These are phyloP conservation scores for Diarsia brunnea DNA, from an alignment of 2,888 invertebrate genomes.

Conservation along the genomic window DNA sequence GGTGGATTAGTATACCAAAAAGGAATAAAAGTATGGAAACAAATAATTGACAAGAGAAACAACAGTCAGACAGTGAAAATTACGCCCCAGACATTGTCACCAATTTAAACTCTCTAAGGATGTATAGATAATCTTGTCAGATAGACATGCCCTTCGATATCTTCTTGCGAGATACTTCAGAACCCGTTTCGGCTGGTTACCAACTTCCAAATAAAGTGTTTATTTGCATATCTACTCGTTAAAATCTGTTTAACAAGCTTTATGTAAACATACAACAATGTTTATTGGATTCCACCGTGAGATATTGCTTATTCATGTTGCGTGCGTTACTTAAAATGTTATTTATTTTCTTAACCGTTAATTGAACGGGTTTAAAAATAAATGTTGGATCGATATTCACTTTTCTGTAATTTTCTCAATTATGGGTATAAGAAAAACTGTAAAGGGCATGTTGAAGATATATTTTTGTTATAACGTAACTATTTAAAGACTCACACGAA, in stretches of 20 bases:
- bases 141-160: constrained; percentile 65
- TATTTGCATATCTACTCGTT: constrained; percentile 63
- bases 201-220: constrained; percentile 62
- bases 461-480: neutral
- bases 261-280: constrained; percentile 52
- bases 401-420: constrained; percentile 37
- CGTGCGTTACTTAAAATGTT: constrained; percentile 38
- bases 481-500: neutral
- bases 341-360: constrained; percentile 54
- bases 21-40: neutral
- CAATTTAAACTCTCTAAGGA: constrained; percentile 43
- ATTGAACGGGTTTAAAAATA: constrained; percentile 47
- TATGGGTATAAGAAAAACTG: constrained; percentile 25
- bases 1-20: neutral
- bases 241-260: constrained; percentile 68
- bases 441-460: neutral
- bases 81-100: constrained; percentile 19
- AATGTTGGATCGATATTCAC: constrained; percentile 16
- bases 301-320: constrained; percentile 36
- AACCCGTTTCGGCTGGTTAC: constrained; percentile 44
- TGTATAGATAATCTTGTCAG: constrained; percentile 61
- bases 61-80: constrained; percentile 4
- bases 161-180: constrained; percentile 51
- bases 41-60: constrained; percentile 17
- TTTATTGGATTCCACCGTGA: constrained; percentile 60